Conservation (phyloP, 2,888 invertebrate genomes). For the Drosophila pegasa region DNA sequence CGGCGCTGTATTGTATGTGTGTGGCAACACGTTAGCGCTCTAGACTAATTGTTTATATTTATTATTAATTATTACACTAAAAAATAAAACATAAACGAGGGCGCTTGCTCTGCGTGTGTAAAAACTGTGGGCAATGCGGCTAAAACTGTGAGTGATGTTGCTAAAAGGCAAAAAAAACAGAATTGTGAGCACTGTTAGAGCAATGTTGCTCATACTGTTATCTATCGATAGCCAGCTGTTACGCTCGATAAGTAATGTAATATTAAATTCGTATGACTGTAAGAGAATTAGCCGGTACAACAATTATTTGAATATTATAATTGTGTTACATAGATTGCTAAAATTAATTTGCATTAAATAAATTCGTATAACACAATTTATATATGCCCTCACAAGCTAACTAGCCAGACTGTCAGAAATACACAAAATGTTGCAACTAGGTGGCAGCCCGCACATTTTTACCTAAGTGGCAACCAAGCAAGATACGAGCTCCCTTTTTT, state of each 20-base stretch:
- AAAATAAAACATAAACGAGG: constrained; percentile 67
- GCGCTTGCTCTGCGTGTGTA: constrained; percentile 50
- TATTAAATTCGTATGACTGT: neutral
- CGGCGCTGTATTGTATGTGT: constrained; percentile 44
- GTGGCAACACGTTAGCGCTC: constrained; percentile 51
- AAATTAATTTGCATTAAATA: neutral
- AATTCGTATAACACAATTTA: neutral
- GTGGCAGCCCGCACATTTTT: constrained; percentile 35
- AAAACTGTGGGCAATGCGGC: constrained; percentile 57
- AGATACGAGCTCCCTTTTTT: constrained; percentile 62
- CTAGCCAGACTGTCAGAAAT: constrained; percentile 24
- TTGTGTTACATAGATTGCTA: neutral
- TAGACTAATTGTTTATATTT: constrained; percentile 59
- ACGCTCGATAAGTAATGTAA: constrained; percentile 1
- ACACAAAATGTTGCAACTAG: constrained; percentile 17
- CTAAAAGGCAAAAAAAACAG: constrained; percentile 24
- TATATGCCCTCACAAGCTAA: neutral
- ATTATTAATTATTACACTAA: constrained; percentile 57
- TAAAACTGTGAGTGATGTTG: constrained; percentile 44
- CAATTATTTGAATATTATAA: neutral
- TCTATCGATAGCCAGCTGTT: constrained; percentile 4
- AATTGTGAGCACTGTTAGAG: constrained; percentile 35
- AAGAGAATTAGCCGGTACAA: neutral
- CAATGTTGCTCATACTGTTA: constrained; percentile 16
- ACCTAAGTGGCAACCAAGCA: constrained; percentile 57